Conservation (phyloP, 1,140 invertebrate species). For the Drosophila mojavensis region DNA sequence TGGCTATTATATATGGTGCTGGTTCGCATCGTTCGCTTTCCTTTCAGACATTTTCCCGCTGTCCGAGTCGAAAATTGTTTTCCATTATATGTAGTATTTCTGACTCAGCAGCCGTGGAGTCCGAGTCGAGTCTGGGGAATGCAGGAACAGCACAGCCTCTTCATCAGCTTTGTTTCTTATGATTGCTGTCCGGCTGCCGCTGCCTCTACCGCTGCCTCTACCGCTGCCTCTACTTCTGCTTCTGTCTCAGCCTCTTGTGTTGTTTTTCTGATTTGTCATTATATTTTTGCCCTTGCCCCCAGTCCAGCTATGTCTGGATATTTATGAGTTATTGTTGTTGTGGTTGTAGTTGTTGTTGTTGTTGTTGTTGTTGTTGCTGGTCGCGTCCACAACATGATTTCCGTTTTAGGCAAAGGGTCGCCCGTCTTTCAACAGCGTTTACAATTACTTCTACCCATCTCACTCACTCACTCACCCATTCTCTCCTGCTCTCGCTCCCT, state of each 20-base stretch:
- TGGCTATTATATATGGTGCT: slow-evolving; percentile 23
- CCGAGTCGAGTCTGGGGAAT: slow-evolving; percentile 7
- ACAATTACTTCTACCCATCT: slow-evolving; percentile 6
- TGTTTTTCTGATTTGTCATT: slow-evolving; percentile 79
- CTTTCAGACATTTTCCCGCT: slow-evolving; percentile 21
- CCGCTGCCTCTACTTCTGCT: background rate
- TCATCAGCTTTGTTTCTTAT: background rate
- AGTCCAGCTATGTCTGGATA: slow-evolving; percentile 23
- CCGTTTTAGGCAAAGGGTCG: slow-evolving; percentile 72
- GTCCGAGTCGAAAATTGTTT: slow-evolving; percentile 68
- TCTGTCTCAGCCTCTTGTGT: slow-evolving; percentile 60
- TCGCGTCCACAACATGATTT: slow-evolving; percentile 76
- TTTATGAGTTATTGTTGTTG: slow-evolving; percentile 69
- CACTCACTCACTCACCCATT: background rate
- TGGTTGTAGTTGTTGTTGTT: no score
- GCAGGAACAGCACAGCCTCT: slow-evolving; percentile 40
- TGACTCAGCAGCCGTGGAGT: slow-evolving; percentile 57
- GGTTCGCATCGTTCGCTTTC: slow-evolving; percentile 8
- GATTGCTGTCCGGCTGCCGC: background rate
- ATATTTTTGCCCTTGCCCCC: slow-evolving; percentile 44
- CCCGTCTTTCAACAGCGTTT: slow-evolving; percentile 23
- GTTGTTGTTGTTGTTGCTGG: slow-evolving; percentile 40
- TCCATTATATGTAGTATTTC: slow-evolving; percentile 66
- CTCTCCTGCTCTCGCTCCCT: background rate
- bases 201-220: slow-evolving; percentile 39